These are phyloP conservation scores for Scaptomyza pallida DNA, from an alignment of 1,140 invertebrate genomes.

Conservation along the genomic window DNA sequence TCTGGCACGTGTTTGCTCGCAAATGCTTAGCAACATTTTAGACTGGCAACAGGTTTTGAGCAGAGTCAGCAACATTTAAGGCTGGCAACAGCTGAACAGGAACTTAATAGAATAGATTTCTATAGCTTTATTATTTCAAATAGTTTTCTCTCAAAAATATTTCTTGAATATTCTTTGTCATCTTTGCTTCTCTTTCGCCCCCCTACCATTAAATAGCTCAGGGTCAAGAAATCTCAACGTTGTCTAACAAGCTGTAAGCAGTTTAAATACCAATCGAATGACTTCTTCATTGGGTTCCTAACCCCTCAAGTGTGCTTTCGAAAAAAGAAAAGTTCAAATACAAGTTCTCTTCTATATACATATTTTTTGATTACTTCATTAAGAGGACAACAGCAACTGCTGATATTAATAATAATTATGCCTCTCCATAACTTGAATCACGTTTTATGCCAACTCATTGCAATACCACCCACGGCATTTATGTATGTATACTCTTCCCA, in stretches of 20 bases:
- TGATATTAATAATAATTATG: conserved; percentile 74
- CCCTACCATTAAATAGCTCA: background rate
- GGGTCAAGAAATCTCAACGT: conserved; percentile 34
- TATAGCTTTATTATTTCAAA: too few species aligned
- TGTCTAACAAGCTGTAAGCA: conserved; percentile 40
- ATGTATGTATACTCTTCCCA: conserved; percentile 17
- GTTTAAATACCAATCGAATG: conserved; percentile 42
- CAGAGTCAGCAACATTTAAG: conserved; percentile 30
- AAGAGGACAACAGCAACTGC: conserved; percentile 70
- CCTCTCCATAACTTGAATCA: conserved; percentile 42
- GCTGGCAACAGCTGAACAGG: conserved; percentile 23
- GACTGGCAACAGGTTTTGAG: conserved; percentile 59
- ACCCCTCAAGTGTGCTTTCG: conserved; percentile 18
- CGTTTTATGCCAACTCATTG: conserved; percentile 60
- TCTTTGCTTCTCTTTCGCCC: too few species aligned
- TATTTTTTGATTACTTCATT: conserved; percentile 81
- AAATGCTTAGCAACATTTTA: conserved; percentile 46
- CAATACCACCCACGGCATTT: conserved; percentile 70
- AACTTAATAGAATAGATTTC: too few species aligned
- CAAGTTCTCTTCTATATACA: conserved; percentile 20
- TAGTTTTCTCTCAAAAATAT: too few species aligned
- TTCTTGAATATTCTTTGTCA: too few species aligned
- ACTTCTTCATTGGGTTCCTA: conserved; percentile 26
- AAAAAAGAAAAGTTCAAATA: conserved; percentile 5
- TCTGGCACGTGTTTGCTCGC: conserved; percentile 49